These are phyloP conservation scores for Cheilosia scutellata DNA, from an alignment of 2,888 invertebrate genomes.

Conservation along the genomic window DNA sequence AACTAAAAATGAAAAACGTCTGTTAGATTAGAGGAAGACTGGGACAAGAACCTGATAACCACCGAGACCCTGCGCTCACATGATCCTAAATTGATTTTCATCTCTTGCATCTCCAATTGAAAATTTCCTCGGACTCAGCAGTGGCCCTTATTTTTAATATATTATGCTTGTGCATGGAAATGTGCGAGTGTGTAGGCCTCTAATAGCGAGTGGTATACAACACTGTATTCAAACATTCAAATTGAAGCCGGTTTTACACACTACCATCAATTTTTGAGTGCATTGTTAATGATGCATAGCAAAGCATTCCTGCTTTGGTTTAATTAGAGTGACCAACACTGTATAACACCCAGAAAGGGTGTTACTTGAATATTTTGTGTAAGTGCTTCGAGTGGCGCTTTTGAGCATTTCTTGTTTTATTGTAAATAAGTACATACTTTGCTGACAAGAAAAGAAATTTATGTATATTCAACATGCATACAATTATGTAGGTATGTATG, in stretches of 20 bases:
- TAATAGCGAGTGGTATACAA: slow-evolving; percentile 40
- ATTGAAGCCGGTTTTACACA: slow-evolving; percentile 58
- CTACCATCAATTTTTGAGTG: slow-evolving; percentile 57
- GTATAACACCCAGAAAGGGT: background rate
- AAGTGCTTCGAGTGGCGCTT: slow-evolving; percentile 34
- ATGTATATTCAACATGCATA: background rate
- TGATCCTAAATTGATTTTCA: background rate
- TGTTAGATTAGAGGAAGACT: no score
- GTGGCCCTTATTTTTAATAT: background rate
- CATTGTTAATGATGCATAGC: slow-evolving; percentile 55
- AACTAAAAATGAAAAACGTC: no score
- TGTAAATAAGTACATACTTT: background rate
- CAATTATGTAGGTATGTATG: slow-evolving; percentile 1
- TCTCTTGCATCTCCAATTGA: background rate
- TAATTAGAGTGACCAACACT: slow-evolving; percentile 51
- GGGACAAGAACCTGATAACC: no score
- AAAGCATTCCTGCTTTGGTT: slow-evolving; percentile 33
- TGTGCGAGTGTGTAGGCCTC: slow-evolving; percentile 30
- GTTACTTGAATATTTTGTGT: slow-evolving; percentile 6
- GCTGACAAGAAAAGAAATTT: slow-evolving; percentile 5
- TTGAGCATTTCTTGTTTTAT: background rate
- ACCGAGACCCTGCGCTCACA: no score
- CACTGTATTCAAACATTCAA: slow-evolving; percentile 39
- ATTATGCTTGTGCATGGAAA: slow-evolving; percentile 11
- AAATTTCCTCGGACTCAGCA: background rate